Conservation (phyloP, 2,797 vertebrate genomes). For the Tapirus indicus region DNA sequence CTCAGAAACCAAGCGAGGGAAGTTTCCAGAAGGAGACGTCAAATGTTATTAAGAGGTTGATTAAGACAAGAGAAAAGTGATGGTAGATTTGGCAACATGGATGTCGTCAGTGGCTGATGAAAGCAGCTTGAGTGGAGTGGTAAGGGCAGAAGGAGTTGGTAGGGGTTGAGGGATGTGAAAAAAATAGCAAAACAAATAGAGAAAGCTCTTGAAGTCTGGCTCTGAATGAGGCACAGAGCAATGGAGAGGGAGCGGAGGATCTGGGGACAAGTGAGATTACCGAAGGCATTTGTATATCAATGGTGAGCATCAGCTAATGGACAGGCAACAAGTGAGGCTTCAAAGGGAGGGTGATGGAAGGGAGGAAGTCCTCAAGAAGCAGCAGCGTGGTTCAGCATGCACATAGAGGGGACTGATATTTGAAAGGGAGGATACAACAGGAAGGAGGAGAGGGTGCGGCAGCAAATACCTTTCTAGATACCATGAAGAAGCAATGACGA, state of each 20-base stretch:
- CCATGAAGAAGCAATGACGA: fast-evolving
- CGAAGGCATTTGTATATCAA: fast-evolving
- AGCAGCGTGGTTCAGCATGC: background rate
- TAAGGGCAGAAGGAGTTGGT: background rate
- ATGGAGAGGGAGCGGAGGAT: background rate
- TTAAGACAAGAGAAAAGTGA: background rate
- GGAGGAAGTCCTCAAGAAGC: background rate
- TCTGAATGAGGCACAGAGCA: background rate
- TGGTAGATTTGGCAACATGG: background rate
- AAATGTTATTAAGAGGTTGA: background rate
- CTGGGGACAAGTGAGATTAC: fast-evolving
- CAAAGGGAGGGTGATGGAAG: background rate
- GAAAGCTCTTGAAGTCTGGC: background rate
- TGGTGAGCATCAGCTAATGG: fast-evolving
- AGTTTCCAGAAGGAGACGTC: background rate
- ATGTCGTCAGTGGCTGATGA: background rate
- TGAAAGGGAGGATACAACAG: background rate
- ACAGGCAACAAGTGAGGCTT: background rate
- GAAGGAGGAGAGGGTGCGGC: too few species aligned
- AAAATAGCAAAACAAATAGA: background rate
- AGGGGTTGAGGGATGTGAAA: too few species aligned
- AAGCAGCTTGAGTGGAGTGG: background rate
- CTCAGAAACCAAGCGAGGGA: background rate
- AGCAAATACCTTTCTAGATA: background rate
- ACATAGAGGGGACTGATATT: background rate